Evolutionary conservation across 2,797 vertebrate species (phyloP).

Genomic region (Orientallactaga sibirica): DNA sequence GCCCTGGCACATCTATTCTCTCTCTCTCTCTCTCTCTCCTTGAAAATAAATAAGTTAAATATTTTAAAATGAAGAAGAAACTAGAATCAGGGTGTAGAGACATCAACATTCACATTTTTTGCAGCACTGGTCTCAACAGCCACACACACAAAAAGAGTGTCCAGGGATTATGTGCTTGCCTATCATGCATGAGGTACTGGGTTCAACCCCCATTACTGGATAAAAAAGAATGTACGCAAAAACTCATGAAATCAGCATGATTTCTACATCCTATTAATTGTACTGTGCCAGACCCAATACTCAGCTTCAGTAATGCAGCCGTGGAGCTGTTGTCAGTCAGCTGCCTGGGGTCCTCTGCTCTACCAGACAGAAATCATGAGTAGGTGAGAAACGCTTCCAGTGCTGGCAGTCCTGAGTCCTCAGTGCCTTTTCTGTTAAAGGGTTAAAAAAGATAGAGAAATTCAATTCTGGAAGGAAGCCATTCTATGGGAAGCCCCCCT

Average conservation of each 20-base stretch:
- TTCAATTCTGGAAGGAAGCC: no score
- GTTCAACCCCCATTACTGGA: background rate
- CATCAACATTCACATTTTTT: no score
- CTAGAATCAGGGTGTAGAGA: no score
- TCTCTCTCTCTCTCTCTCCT: no score
- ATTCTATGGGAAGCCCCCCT: no score
- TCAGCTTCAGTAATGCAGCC: fast-evolving
- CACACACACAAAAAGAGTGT: background rate
- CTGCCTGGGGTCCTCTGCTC: no score
- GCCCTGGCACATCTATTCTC: no score
- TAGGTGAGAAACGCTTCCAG: background rate
- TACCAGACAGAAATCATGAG: no score
- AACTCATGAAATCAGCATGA: fast-evolving
- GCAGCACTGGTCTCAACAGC: no score
- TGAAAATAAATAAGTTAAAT: no score
- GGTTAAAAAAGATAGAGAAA: no score
- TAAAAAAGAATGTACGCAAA: background rate
- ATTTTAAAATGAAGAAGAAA: no score
- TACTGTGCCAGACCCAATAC: background rate
- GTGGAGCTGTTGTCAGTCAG: background rate
- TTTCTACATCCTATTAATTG: background rate
- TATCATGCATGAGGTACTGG: background rate
- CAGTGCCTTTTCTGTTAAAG: background rate
- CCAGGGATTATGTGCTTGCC: background rate
- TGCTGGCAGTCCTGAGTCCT: background rate